These are phyloP conservation scores for Macrotis lagotis DNA, from an alignment of 2,113 vertebrate genomes.

Conservation along the genomic window DNA sequence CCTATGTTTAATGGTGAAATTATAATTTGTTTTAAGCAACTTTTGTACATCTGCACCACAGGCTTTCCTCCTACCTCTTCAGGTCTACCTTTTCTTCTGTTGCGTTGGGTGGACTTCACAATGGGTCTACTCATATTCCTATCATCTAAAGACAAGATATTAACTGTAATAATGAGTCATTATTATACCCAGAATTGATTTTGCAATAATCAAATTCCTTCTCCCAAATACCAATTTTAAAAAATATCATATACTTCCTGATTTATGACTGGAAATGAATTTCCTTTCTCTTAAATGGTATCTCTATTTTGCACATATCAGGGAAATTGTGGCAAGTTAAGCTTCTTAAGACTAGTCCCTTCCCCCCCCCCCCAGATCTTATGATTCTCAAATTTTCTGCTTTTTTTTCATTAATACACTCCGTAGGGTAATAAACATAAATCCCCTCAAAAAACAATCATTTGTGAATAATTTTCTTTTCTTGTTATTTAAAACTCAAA, in stretches of 20 bases:
- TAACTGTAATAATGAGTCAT: not conserved
- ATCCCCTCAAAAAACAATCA: not conserved
- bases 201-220: not conserved
- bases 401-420: not conserved
- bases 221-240: not conserved
- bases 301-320: conserved; percentile 30
- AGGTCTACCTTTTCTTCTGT: not conserved
- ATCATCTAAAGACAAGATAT: not conserved
- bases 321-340: conserved; percentile 42
- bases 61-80: not conserved
- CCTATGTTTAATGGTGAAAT: not conserved
- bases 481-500: not conserved
- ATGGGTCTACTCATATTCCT: not conserved
- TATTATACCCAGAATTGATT: not conserved
- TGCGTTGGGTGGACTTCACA: not conserved
- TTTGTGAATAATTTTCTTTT: not conserved
- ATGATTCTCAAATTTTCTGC: conserved; percentile 10
- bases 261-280: not conserved
- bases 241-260: not conserved
- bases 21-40: not conserved
- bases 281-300: conserved; percentile 24
- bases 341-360: conserved; percentile 26
- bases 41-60: not conserved
- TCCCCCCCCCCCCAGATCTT: not conserved
- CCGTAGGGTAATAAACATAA: not conserved